Evolutionary conservation across 2,888 invertebrate genomes (phyloP).

Genomic region (Limnephilus lunatus): DNA sequence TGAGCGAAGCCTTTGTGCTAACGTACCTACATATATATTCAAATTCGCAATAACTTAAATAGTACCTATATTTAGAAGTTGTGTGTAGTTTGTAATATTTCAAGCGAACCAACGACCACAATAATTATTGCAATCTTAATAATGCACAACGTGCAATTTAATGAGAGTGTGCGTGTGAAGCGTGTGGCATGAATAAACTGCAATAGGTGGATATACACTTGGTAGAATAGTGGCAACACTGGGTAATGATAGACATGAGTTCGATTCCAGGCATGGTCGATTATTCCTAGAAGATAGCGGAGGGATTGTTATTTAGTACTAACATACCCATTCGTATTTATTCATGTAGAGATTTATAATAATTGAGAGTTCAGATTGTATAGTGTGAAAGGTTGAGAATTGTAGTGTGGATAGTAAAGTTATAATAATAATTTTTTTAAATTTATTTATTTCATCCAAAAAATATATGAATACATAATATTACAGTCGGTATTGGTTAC

Average conservation of each 20-base stretch:
- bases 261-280: neutral
- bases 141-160: neutral
- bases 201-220: neutral
- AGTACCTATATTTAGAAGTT: too few species aligned
- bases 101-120: neutral
- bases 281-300: neutral
- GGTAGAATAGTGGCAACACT: neutral
- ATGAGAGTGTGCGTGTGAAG: neutral
- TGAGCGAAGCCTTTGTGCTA: too few species aligned
- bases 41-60: too few species aligned
- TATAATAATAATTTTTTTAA: too few species aligned
- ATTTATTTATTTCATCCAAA: too few species aligned
- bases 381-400: neutral
- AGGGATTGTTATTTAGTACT: neutral
- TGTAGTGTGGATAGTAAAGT: neutral
- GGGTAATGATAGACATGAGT: neutral
- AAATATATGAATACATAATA: too few species aligned
- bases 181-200: neutral
- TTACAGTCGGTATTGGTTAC: too few species aligned
- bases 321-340: neutral
- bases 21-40: too few species aligned
- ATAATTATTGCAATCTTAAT: neutral
- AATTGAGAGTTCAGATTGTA: neutral
- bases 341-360: neutral
- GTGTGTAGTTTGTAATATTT: neutral